Percentiles rank a stretch among this genome's conserved stretches.
Evolutionary conservation across 2,113 vertebrate genomes (phyloP).

Genomic region (Calonectris borealis): DNA sequence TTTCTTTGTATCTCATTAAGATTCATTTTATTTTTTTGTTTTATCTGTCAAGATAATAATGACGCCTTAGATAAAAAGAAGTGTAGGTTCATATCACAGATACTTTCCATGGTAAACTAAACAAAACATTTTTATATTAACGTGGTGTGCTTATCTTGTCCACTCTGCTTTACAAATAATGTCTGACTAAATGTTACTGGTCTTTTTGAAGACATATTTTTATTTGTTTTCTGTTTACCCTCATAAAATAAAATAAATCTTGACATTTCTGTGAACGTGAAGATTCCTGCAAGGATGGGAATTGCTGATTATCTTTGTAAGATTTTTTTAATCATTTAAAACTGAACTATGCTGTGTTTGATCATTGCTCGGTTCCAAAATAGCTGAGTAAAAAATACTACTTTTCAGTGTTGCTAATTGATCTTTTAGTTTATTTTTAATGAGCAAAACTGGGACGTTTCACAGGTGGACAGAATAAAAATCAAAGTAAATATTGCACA

Average conservation of each 20-base stretch:
- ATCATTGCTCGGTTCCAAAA: conserved; percentile 8
- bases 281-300: neutral
- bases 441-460: conserved; percentile 22
- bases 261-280: conserved; percentile 15
- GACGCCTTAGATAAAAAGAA: neutral
- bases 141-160: neutral
- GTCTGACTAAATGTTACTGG: neutral
- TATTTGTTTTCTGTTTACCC: neutral
- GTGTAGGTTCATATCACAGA: neutral
- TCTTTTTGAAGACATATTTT: neutral
- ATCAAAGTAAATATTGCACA: conserved; percentile 13
- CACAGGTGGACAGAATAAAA: conserved; percentile 43
- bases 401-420: conserved; percentile 18
- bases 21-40: neutral
- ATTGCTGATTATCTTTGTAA: conserved; percentile 13
- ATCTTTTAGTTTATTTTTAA: conserved; percentile 16
- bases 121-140: neutral
- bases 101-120: neutral
- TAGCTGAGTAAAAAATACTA: conserved; percentile 5
- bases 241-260: conserved; percentile 27
- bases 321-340: neutral
- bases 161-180: conserved; percentile 7
- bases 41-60: neutral
- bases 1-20: conserved; percentile 17
- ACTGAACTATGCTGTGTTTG: neutral